Evolutionary conservation across 53 echinoderm and acorn worm genomes (phyloP).

Genomic region (Echinarachnius parma): DNA sequence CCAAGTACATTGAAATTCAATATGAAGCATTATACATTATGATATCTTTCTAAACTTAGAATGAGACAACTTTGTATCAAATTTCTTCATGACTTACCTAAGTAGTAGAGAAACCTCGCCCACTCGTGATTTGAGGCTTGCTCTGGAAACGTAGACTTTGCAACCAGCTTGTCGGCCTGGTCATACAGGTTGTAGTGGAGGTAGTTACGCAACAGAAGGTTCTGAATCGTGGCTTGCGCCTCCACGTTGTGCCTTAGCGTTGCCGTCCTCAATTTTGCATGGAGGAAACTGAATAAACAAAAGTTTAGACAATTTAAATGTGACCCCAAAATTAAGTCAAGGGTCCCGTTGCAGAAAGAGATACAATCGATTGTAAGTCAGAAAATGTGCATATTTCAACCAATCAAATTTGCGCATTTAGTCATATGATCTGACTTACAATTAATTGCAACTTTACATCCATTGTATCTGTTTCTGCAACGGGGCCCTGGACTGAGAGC

Average conservation of each 20-base stretch:
- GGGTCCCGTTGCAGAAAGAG: too few relatives aligned
- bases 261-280: slow-evolving; percentile 95
- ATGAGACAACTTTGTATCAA: neutral
- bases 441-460: too few relatives aligned
- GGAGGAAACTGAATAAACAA: slow-evolving; percentile 65
- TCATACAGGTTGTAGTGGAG: slow-evolving; percentile 98
- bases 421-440: too few relatives aligned
- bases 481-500: too few relatives aligned
- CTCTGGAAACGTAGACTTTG: slow-evolving; percentile 99
- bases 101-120: slow-evolving; percentile 98
- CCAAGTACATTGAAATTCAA: too few relatives aligned
- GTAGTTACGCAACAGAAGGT: slow-evolving; percentile 94
- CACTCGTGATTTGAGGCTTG: slow-evolving; percentile 97
- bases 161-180: slow-evolving; percentile 96
- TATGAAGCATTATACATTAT: too few relatives aligned
- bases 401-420: too few relatives aligned
- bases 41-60: too few relatives aligned
- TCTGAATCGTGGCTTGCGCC: slow-evolving; percentile 88
- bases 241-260: slow-evolving; percentile 94
- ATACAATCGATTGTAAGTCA: too few relatives aligned
- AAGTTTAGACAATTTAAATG: neutral
- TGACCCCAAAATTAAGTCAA: too few relatives aligned
- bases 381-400: too few relatives aligned
- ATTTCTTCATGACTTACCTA: slow-evolving; percentile 59
- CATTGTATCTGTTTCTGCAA: too few relatives aligned